Evolutionary conservation across 2,797 vertebrate species (phyloP).

Genomic region (Pseudomugil gertrudae): DNA sequence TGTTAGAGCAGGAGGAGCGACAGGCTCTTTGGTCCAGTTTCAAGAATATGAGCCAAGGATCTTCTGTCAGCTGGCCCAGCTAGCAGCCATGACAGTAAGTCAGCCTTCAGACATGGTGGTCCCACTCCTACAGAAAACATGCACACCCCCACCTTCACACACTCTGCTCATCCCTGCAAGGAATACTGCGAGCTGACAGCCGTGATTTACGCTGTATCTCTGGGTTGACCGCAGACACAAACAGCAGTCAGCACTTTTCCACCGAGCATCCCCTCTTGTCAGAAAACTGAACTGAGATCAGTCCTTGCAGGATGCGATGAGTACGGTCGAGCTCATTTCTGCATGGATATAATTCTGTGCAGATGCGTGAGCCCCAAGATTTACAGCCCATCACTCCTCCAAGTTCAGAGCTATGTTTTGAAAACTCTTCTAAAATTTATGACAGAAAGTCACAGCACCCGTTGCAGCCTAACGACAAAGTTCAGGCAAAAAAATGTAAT

Average conservation of each 20-base stretch:
- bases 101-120: constrained; percentile 83
- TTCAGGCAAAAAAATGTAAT: constrained; percentile 4
- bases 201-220: constrained; percentile 50
- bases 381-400: constrained; percentile 44
- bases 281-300: constrained; percentile 42
- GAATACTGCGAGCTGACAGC: constrained; percentile 54
- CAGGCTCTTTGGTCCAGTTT: constrained; percentile 61
- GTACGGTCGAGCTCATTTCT: constrained; percentile 51
- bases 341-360: constrained; percentile 64
- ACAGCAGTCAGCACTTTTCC: constrained; percentile 65
- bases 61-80: constrained; percentile 77
- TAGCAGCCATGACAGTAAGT: constrained; percentile 82
- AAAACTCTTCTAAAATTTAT: constrained; percentile 66
- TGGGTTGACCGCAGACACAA: constrained; percentile 43
- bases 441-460: constrained; percentile 33
- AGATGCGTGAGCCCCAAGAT: constrained; percentile 72
- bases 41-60: constrained; percentile 71
- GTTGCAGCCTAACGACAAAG: constrained; percentile 25
- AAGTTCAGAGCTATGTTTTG: constrained; percentile 63
- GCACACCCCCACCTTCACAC: constrained; percentile 51
- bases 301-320: constrained; percentile 57
- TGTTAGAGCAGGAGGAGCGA: constrained; percentile 62
- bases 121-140: constrained; percentile 80
- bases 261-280: constrained; percentile 46
- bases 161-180: constrained; percentile 43